Evolutionary conservation across 2,113 vertebrate species (phyloP), one percentile per base, ranked within the genome.

Genomic region (Salvator merianae): DNA sequence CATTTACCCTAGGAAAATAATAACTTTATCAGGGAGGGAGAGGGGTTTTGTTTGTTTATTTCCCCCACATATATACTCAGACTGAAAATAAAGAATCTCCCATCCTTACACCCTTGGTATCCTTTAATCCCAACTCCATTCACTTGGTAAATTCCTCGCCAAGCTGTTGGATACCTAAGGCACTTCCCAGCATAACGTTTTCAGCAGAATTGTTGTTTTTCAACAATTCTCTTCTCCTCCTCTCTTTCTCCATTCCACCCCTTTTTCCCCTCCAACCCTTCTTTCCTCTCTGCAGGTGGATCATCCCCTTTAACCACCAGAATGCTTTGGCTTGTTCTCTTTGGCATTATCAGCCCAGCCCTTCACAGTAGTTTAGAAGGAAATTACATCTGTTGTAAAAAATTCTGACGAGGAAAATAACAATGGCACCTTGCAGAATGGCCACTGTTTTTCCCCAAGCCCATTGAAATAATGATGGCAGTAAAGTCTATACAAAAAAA

Each of bases 401-500:
- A n/a, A 14, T n/a, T 77, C 50, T 90, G 92, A 88, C 83, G 83
- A 84, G 86, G 84, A 90, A 62, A 71, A 38, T 87, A 84, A 94
- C 93, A 86, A 81, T 0, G 85, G 0, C 22, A 26, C 84, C 5
- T 7, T 38, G 65, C 2, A 84, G 3, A 66, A 70, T 1, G 30
- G 2, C 0, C 1, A 18, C 40, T 14, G 87, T 92, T 92, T 73
- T 9, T 6, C 73, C 20, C 34, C 84, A 69, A 28, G 28, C 36
- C 86, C 53, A 80, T 79, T 86, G 7, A 90, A 94, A 73, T 88
- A 93, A 84, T 81, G 81, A 90, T 55, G 81, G 13, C 4, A 32
- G 32, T 86, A 91, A 86, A 77, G 6, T 30, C 59, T 86, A 65
- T 24, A 62, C 85, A 43, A 68, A 87, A n/a, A 24, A 70, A 81